Percentiles rank a stretch among this genome's conserved stretches.
Conservation (phyloP, 2,888 invertebrate genomes). For the Andrena haemorrhoa region DNA sequence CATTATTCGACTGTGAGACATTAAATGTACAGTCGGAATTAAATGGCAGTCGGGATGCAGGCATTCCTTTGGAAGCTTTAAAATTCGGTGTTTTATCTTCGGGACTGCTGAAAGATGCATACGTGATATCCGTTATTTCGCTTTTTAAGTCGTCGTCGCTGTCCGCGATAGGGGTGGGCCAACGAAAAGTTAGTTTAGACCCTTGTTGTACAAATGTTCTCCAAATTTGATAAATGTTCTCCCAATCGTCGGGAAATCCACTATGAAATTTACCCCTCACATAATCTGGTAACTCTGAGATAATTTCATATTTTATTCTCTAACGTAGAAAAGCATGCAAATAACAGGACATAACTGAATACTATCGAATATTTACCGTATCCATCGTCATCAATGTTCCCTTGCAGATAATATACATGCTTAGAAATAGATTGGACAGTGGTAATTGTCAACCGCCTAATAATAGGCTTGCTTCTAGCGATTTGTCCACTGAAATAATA, state of each 20-base stretch:
- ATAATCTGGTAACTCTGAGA: conserved; percentile 79
- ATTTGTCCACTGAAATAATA: conserved; percentile 70
- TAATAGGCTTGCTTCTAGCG: conserved; percentile 79
- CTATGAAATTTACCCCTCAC: conserved; percentile 80
- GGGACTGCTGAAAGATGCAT: neutral
- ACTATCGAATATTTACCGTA: conserved; percentile 65
- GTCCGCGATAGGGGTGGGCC: conserved; percentile 81
- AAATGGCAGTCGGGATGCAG: neutral
- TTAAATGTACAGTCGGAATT: neutral
- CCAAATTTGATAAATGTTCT: conserved; percentile 80
- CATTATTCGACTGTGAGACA: neutral
- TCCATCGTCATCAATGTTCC: conserved; percentile 76
- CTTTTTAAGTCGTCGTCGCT: conserved; percentile 80
- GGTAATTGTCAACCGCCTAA: conserved; percentile 69
- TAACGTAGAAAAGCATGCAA: neutral
- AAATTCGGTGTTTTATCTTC: neutral
- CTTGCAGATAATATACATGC: conserved; percentile 76
- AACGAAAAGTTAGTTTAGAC: conserved; percentile 75
- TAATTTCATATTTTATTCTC: neutral
- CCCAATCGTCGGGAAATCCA: conserved; percentile 84
- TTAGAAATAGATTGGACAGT: conserved; percentile 75
- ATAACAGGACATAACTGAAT: neutral
- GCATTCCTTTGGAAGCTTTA: neutral
- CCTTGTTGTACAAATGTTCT: conserved; percentile 72
- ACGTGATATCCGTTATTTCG: conserved; percentile 71